Conservation (phyloP, 1,140 invertebrate species). For the Pseudomyrmex flavicornis region DNA sequence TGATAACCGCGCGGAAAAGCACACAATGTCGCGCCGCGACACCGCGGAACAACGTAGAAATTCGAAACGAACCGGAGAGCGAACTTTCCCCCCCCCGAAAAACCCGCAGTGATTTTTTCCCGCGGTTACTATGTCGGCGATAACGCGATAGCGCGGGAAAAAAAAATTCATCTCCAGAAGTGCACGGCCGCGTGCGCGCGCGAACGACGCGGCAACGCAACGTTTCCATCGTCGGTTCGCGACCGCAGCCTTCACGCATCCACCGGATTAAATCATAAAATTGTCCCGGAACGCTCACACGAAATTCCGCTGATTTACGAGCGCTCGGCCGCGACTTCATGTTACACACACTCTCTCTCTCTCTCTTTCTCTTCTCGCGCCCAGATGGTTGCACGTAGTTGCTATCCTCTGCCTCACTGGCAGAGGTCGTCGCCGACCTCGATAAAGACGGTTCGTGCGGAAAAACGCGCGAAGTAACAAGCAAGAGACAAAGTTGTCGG, state of each 20-base stretch:
- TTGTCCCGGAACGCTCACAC: constrained; percentile 72
- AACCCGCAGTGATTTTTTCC: constrained; percentile 52
- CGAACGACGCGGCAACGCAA: constrained; percentile 36
- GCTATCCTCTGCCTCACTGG: constrained; percentile 29
- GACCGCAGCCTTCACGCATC: constrained; percentile 73
- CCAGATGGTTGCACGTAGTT: neutral
- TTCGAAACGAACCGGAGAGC: neutral
- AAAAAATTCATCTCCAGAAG: constrained; percentile 73
- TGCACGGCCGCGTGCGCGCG: constrained; percentile 56
- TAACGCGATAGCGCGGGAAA: constrained; percentile 35
- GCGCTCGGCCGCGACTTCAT: constrained; percentile 13
- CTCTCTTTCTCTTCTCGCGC: constrained; percentile 15
- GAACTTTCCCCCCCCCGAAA: neutral
- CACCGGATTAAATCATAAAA: constrained; percentile 80
- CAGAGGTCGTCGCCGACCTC: neutral
- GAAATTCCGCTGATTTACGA: constrained; percentile 78
- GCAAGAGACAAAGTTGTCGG: neutral
- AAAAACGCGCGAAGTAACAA: neutral
- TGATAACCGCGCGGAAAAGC: neutral
- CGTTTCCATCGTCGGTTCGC: constrained; percentile 47
- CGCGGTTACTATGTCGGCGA: constrained; percentile 58
- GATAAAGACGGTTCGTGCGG: constrained; percentile 32
- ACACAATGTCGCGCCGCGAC: neutral
- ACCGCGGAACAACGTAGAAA: neutral
- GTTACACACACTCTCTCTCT: constrained; percentile 8